phyloP scores from a whole-genome alignment of 2,113 vertebrate species.

The Clarias macrocephalus region DNA sequence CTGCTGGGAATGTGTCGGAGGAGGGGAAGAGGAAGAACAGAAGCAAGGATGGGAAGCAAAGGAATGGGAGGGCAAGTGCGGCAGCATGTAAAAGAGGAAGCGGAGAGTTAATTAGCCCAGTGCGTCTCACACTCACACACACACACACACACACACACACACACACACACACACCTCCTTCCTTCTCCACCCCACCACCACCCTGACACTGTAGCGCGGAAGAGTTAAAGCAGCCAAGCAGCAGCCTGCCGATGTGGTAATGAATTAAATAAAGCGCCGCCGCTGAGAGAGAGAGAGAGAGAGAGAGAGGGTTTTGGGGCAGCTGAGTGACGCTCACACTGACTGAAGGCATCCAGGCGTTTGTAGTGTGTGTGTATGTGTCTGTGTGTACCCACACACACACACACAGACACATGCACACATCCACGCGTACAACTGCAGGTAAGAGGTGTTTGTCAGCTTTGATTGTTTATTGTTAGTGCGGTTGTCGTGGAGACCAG shows the following conservation, averaged over 20 bases:
- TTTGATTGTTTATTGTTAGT: constrained; percentile 61
- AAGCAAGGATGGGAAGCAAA: constrained; percentile 53
- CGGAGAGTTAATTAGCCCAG: constrained; percentile 66
- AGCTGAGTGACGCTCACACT: constrained; percentile 69
- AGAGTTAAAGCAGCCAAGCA: constrained; percentile 59
- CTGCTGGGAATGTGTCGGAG: constrained; percentile 52
- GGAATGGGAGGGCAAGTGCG: constrained; percentile 51
- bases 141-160: constrained; percentile 8
- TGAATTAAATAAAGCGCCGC: constrained; percentile 78
- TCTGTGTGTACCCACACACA: too few relatives aligned
- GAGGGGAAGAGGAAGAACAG: constrained; percentile 56
- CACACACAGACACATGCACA: not conserved
- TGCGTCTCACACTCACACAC: constrained; percentile 15
- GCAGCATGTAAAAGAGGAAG: constrained; percentile 58
- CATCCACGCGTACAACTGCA: constrained; percentile 28
- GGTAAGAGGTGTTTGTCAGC: constrained; percentile 43
- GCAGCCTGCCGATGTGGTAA: constrained; percentile 73
- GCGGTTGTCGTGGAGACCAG: constrained; percentile 63
- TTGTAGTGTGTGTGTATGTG: constrained; percentile 8
- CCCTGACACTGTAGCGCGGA: constrained; percentile 40
- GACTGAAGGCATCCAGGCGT: constrained; percentile 56
- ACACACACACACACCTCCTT: not conserved
- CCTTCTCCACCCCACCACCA: constrained; percentile 57
- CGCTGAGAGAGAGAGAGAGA: constrained; percentile 52
- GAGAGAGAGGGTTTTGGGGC: constrained; percentile 59